Evolutionary conservation across 2,113 vertebrate genomes (phyloP), one percentile per base, ranked within the genome.

Genomic region (Lipophrys pholis): DNA sequence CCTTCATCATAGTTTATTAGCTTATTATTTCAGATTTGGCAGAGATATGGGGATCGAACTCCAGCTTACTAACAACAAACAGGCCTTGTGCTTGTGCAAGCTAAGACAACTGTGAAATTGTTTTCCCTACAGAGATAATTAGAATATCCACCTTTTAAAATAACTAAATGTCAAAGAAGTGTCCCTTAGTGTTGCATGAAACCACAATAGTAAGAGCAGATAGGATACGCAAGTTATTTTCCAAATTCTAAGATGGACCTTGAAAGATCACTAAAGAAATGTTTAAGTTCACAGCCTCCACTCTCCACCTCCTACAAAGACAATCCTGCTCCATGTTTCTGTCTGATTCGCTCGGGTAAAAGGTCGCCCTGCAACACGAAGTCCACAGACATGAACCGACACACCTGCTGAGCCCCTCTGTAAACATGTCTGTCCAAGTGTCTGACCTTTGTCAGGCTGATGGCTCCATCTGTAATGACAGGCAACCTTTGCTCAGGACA

Each of bases 371-470:
- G 12, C 66, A 61, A 15, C 57, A 55, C 42, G 38, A 15, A 73
- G 41, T 72, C 48, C 53, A 42, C 75, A 73, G 65, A 84, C 50
- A 51, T 55, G 59, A 70, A 69, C 65, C 11, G 40, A 76, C 69
- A 78, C 61, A 73, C 81, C 78, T 45, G 76, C 87, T 80, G 84
- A 79, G 63, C 45, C 62, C 7, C 15, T 62, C 81, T 76, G 12
- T 45, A 65, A 73, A 72, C 55, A 11, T 78, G 72, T 83, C 43
- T 65, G 14, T 87, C 60, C 48, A 12, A 42, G 51, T 77, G 52
- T 78, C 49, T 87, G 85, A 87, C 88, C 86, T 91, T 90, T 89
- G 78, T 86, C 78, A 85, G 59, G 48, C 55, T 16, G 8, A 15
- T 30, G 72, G 59, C 64, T 73, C 48, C 11, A 16, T 84, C 77